phyloP scores from a whole-genome alignment of 2,113 vertebrate genomes.

The Epinephelus moara region DNA sequence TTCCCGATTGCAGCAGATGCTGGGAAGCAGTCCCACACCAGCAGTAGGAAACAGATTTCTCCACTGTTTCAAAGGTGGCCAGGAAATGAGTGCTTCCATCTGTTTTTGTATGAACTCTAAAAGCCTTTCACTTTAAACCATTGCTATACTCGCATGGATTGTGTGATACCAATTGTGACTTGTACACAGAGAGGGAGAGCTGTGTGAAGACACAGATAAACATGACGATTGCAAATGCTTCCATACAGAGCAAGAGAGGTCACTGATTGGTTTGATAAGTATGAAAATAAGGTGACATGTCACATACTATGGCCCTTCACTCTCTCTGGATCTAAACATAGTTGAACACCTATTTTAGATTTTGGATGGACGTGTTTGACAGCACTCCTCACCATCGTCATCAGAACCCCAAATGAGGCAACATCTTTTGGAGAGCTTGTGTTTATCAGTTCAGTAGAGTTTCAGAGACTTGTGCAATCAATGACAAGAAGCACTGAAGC shows the following conservation, averaged over 20 bases:
- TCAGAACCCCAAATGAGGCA: background rate
- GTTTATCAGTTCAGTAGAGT: background rate
- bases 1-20: constrained; percentile 70
- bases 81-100: constrained; percentile 24
- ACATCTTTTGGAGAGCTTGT: background rate
- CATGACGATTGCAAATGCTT: constrained; percentile 56
- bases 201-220: constrained; percentile 4
- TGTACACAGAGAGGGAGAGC: background rate
- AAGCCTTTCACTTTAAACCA: background rate
- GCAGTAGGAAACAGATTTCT: constrained; percentile 61
- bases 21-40: constrained; percentile 65
- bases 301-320: constrained; percentile 7
- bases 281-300: too few species aligned
- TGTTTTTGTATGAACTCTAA: constrained; percentile 14
- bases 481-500: background rate
- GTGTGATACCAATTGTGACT: background rate
- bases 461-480: background rate
- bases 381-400: background rate
- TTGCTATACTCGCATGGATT: background rate
- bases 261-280: too few species aligned
- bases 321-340: too few species aligned
- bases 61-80: constrained; percentile 7
- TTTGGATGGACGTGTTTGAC: background rate
- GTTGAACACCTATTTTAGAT: background rate
- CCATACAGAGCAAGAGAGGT: background rate